These are phyloP conservation scores for Equus przewalskii DNA, from an alignment of 2,113 vertebrate species.

Conservation along the genomic window DNA sequence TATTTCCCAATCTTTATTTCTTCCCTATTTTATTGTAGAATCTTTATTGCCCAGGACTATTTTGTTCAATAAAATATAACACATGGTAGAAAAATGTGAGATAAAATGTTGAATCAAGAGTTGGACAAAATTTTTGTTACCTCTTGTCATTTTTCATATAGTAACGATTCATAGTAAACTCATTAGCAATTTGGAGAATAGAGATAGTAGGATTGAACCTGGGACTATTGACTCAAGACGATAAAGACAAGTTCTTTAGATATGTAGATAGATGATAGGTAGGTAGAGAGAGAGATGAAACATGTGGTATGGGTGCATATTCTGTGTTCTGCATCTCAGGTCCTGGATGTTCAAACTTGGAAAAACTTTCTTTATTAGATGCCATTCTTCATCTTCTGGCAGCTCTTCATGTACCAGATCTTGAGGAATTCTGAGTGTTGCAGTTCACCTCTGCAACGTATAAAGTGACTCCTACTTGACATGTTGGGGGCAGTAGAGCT, in stretches of 20 bases:
- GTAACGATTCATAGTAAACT: not conserved
- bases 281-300: not conserved
- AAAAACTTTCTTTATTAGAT: not conserved
- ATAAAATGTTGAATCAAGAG: not conserved
- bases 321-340: not conserved
- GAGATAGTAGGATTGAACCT: not conserved
- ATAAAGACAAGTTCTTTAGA: not conserved
- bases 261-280: not conserved
- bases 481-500: no score
- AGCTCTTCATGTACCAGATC: not conserved
- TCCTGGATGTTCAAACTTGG: not conserved
- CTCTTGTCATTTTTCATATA: not conserved
- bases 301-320: not conserved
- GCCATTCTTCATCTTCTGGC: not conserved
- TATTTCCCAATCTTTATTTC: not conserved
- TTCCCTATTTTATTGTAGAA: not conserved
- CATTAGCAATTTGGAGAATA: not conserved
- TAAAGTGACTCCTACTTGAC: not conserved
- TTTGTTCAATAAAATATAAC: not conserved
- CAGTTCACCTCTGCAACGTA: not conserved
- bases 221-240: not conserved
- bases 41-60: not conserved
- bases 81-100: not conserved
- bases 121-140: not conserved
- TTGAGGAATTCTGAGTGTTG: not conserved